phyloP scores from a whole-genome alignment of 2,888 invertebrate genomes.

The Ommatoiulus sabulosus region DNA sequence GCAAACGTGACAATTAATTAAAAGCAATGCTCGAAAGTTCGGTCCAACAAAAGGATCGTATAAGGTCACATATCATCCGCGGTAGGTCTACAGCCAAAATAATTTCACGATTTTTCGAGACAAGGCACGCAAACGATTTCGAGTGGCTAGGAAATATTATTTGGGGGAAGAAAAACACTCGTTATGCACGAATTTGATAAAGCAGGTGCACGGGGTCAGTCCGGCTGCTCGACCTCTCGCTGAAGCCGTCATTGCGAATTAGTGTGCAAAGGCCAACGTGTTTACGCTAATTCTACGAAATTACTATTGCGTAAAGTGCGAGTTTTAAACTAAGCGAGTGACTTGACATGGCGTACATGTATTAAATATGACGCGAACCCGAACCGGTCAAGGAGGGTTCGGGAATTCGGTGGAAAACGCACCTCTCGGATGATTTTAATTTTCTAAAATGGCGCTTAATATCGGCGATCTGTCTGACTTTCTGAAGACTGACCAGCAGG shows the following conservation, averaged over 20 bases:
- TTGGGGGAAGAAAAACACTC: background rate
- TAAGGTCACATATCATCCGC: background rate
- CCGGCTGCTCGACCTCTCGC: constrained; percentile 16
- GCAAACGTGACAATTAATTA: constrained; percentile 48
- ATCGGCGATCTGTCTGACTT: background rate
- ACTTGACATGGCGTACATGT: background rate
- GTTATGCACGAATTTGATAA: constrained; percentile 18
- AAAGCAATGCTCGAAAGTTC: background rate
- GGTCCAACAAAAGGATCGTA: background rate
- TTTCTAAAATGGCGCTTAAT: background rate
- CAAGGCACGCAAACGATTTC: background rate
- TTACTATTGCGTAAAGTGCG: background rate
- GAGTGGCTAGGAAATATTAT: background rate
- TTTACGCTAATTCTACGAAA: background rate
- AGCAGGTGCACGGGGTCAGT: constrained; percentile 43
- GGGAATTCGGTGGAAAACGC: background rate
- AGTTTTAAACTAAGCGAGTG: too few species aligned
- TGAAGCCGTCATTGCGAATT: constrained; percentile 29
- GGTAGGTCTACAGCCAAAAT: background rate
- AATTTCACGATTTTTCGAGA: constrained; percentile 39
- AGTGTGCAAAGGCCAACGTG: constrained; percentile 8
- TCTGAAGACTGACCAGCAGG: background rate
- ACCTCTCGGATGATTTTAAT: background rate
- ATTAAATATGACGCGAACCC: background rate
- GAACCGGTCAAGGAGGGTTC: background rate